These are phyloP conservation scores for Xenus cinereus DNA, from an alignment of 2,113 vertebrate genomes.

Conservation along the genomic window DNA sequence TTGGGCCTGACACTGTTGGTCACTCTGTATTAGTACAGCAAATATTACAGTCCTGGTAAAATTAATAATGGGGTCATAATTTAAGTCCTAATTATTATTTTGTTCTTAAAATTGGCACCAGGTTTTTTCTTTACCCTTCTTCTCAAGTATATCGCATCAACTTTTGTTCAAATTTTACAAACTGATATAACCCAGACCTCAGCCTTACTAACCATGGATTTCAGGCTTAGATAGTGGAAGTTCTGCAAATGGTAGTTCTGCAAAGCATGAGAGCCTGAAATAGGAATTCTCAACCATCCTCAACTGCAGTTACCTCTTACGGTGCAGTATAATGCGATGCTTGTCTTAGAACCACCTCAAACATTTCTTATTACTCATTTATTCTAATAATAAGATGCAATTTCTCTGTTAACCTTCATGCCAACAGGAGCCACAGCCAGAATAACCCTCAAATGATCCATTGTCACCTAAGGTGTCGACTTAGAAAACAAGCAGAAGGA, in stretches of 20 bases:
- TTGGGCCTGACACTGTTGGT: background rate
- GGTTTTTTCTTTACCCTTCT: background rate
- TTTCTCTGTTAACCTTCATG: background rate
- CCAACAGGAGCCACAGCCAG: background rate
- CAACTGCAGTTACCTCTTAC: background rate
- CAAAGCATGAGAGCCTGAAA: background rate
- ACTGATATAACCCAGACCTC: background rate
- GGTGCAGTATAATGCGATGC: background rate
- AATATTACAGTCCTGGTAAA: background rate
- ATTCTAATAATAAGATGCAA: background rate
- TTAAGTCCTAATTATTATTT: background rate
- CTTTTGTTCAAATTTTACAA: background rate
- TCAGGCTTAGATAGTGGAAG: background rate
- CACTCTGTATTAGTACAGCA: background rate
- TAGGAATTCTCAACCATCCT: background rate
- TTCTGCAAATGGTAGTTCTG: background rate
- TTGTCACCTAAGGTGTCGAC: background rate
- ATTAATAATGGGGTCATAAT: background rate
- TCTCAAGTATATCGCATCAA: background rate
- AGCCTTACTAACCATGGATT: background rate
- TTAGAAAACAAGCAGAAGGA: background rate
- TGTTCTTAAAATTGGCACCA: background rate
- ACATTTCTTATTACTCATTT: background rate
- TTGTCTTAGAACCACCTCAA: background rate
- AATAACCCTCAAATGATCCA: background rate